Evolutionary conservation across 2,888 invertebrate species (phyloP).

Genomic region (Thymelicus acteon): DNA sequence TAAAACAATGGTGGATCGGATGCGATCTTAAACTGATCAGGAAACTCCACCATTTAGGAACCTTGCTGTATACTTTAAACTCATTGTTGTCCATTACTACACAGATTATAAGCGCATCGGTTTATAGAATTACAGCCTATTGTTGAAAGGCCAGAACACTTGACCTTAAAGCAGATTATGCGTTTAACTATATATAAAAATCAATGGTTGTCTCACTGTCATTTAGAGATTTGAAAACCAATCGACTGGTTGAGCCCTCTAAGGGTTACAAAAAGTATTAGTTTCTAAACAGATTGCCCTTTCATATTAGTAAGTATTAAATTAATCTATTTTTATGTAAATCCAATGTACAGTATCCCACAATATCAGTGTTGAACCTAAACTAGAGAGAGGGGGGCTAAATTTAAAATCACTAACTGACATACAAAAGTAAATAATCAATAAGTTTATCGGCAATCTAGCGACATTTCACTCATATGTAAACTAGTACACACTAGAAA

Average conservation of each 20-base stretch:
- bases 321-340: too few relatives aligned
- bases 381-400: too few relatives aligned
- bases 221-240: too few relatives aligned
- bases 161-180: neutral
- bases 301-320: too few relatives aligned
- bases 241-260: too few relatives aligned
- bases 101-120: constrained; percentile 1
- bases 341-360: too few relatives aligned
- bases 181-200: neutral
- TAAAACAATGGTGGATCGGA: constrained; percentile 10
- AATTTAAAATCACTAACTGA: too few relatives aligned
- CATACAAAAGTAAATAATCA: too few relatives aligned
- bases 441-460: neutral
- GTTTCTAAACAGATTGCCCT: too few relatives aligned
- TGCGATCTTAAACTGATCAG: constrained; percentile 3
- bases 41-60: neutral
- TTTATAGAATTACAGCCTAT: neutral
- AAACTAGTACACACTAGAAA: constrained; percentile 13
- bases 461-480: neutral
- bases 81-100: neutral
- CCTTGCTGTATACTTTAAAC: neutral
- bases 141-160: neutral
- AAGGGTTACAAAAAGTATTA: too few relatives aligned
- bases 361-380: too few relatives aligned
- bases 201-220: too few relatives aligned